Base-by-base conservation (phyloP, 2,797 vertebrate species). In the Atherinosoma microstoma region DNA sequence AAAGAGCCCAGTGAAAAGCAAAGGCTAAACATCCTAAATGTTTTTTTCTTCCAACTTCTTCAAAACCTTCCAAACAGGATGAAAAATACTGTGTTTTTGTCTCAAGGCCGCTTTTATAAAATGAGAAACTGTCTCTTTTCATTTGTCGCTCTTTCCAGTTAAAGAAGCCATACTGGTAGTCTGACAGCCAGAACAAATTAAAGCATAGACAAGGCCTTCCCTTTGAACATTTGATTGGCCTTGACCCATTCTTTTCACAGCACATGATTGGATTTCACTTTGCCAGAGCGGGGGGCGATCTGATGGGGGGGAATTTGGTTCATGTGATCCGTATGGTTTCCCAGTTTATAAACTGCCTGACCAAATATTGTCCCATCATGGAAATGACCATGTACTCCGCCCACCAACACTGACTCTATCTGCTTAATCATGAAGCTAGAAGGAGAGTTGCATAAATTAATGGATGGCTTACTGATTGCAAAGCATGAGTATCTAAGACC, bases 221-320 rank as follows among this genome's bases (percentile, higher is more conserved):
- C 3, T 47, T 34, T 18, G 36, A 84, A 67, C 12, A 0, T 72
- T 65, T 78, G 75, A 86, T 77, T 89, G 80, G 62, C 57, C 77
- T 54, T 75, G 75, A 85, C 79, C 77, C n/a, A 6, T 57, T 64
- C 62, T 79, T 73, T 72, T 58, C 61, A 22, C 38, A 60, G 36
- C 3, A 15, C 34, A 71, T 83, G 78, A 88, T 77, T 83, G 60
- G 72, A 81, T 70, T 78, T 78, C 2, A 18, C 63, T 75, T 58
- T 58, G 47, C 70, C 65, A 38, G 7, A 24, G 27, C 34, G n/a
- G 27, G 18, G 3, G 40, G 34, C 60, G 73, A 70, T 78, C 30
- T 64, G 24, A 75, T n/a, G 73, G 70, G 62, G 20, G 1, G 18
- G 45, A n/a, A 78, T 81, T 62, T 79, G 47, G 40, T 60, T 64